Base-by-base conservation (phyloP, 2,888 invertebrate genomes). In the Agonopterix arenella region DNA sequence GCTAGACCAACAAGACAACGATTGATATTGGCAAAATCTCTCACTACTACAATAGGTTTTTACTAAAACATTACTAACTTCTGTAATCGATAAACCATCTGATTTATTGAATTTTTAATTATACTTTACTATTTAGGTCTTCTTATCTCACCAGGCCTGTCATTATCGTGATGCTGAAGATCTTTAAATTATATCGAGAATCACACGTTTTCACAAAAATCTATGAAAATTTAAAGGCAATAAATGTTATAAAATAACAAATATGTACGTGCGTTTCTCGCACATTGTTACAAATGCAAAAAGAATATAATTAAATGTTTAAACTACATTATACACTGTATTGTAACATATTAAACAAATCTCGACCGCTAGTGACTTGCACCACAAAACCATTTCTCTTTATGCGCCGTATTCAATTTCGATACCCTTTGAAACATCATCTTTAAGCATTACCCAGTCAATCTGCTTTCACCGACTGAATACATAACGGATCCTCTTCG, bases 391-490 rank as follows among this genome's bases (percentile, higher is more conserved):
- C 10, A 8, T 18, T 28, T 18, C 45, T 28, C 28, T 28, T 45
- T 45, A 45, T 45, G 10, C 45, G 45, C 45, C 8, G 18, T 78
- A 79, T 80, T 76, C 74, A 75, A 76, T 77, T 76, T 64, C 66
- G 64, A 75, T 76, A 72, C 61, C 73, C 76, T 80, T 79, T 77
- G 78, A 71, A 72, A 73, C 64, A 71, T 73, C 73, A 77, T 78
- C 72, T 74, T 70, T 76, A 70, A 73, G 76, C 72, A 76, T 69
- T 63, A 73, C 64, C 58, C 58, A 73, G 70, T 73, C 74, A 80
- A 80, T 79, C 78, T 79, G 76, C 75, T 63, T 51, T 49, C 55
- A 8, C n/a, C 18, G 11, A 8, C 11, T 7, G 42, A 13, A 43
- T 46, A 11, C 37, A n/a, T 46, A 43, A 43, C 43, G 40, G 9